Percentiles rank a stretch among this genome's conserved stretches.
Conservation (phyloP, 2,113 vertebrate species). For the Ranitomeya variabilis region DNA sequence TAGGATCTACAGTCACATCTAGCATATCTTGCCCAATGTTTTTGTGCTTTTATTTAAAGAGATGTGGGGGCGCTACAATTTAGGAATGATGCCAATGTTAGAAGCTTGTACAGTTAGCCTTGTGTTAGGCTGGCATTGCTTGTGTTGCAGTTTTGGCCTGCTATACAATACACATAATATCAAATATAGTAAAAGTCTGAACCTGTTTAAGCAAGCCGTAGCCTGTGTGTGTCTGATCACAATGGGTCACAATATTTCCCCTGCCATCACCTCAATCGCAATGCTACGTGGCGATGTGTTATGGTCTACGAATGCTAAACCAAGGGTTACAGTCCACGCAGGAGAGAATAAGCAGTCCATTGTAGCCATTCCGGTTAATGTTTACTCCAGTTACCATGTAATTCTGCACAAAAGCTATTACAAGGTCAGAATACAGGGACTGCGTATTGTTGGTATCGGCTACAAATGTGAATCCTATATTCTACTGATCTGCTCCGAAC, state of each 20-base stretch:
- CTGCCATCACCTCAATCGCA: background rate
- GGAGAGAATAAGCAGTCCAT: background rate
- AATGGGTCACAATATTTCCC: background rate
- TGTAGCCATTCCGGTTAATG: background rate
- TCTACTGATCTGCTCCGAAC: background rate
- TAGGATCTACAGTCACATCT: conserved; percentile 6
- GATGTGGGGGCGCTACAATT: background rate
- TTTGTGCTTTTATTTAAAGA: background rate
- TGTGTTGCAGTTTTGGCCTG: conserved; percentile 26
- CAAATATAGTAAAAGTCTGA: conserved; percentile 64
- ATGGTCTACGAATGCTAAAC: background rate
- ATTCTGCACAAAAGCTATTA: background rate
- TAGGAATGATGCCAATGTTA: conserved; percentile 24
- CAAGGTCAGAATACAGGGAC: background rate
- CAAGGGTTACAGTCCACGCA: background rate
- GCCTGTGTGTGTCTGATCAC: background rate
- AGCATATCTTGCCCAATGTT: background rate
- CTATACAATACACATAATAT: conserved; percentile 51
- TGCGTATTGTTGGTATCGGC: background rate
- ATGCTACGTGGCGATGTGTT: background rate
- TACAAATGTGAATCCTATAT: background rate
- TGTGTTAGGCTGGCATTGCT: conserved; percentile 28
- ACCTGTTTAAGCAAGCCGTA: conserved; percentile 8
- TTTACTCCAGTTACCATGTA: conserved; percentile 1
- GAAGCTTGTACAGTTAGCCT: conserved; percentile 34